Evolutionary conservation across 2,888 invertebrate genomes (phyloP), one percentile per base, ranked within the genome.

Genomic region (Elegia similella): DNA sequence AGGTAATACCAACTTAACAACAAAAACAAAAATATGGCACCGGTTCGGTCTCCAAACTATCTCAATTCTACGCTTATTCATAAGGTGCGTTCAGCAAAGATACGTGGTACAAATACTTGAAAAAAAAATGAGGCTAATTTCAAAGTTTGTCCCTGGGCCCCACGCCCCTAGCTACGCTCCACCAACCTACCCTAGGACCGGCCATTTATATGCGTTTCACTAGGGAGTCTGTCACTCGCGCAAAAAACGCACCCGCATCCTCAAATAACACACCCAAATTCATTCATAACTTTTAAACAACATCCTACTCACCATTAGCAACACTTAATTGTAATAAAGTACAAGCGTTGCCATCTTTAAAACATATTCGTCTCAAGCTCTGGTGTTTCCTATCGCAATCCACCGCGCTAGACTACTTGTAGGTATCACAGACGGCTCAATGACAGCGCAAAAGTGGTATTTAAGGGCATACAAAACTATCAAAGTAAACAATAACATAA

Each of bases 1-100:
- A 60, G 56, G 69, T 66, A 66, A 58, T 64, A 62, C 63, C 47
- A 59, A 57, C 42, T 6, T n/a, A 52, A 23, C 15, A 17, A 44
- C 30, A 32, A 48, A 15, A 46, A 6, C 10, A 38, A 12, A 2
- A 5, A 10, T 38, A 50, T 50, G 50, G 50, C 50, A 38, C 50
- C 50, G 0, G 34, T 50, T 50, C 38, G 38, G 16, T 50, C 13
- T 50, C 32, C 48, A 32, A 30, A 50, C 30, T 29, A 29, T 47
- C 47, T 8, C 12, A 12, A 38, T n/a, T 12, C 8, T 38, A 38
- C 38, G n/a, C 10, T 1, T 38, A 10, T 10, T 1, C 12, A 34
- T 38, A 1, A 38, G 23, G 23, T 23, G 23, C 23, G 23, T 23
- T 23, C 2, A 23, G 23, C 5, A 23, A 23, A 5, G 23, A 23